phyloP scores from a whole-genome alignment of 2,797 vertebrate genomes.

The Numenius phaeopus region DNA sequence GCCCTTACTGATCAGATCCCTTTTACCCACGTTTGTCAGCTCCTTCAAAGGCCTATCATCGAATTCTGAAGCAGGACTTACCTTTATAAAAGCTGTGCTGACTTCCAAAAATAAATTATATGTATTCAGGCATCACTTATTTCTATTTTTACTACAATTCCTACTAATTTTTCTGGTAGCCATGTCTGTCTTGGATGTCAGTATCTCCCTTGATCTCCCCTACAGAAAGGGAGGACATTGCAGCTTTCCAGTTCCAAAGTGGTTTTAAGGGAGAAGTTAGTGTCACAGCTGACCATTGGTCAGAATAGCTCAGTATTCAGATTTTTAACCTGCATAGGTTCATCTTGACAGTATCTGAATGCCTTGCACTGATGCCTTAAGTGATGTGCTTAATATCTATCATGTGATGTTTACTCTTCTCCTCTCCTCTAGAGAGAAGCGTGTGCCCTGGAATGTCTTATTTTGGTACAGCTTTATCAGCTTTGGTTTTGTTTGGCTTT shows the following conservation, averaged over 20 bases:
- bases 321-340: not conserved
- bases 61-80: not conserved
- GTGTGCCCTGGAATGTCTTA: not conserved
- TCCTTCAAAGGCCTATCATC: not conserved
- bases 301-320: not conserved
- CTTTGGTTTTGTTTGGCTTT: not conserved
- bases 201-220: not conserved
- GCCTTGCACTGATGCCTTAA: not conserved
- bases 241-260: not conserved
- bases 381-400: not conserved
- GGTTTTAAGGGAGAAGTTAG: not conserved
- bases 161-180: not conserved
- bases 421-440: not conserved
- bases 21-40: not conserved
- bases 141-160: not conserved
- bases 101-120: not conserved
- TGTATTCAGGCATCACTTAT: not conserved
- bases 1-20: fast-evolving
- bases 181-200: not conserved
- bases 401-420: not conserved
- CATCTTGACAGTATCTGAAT: not conserved
- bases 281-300: not conserved
- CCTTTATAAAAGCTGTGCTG: not conserved
- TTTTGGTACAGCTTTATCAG: not conserved
- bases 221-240: not conserved